Conservation (phyloP, 2,113 vertebrate genomes). For the Ictalurus furcatus region DNA sequence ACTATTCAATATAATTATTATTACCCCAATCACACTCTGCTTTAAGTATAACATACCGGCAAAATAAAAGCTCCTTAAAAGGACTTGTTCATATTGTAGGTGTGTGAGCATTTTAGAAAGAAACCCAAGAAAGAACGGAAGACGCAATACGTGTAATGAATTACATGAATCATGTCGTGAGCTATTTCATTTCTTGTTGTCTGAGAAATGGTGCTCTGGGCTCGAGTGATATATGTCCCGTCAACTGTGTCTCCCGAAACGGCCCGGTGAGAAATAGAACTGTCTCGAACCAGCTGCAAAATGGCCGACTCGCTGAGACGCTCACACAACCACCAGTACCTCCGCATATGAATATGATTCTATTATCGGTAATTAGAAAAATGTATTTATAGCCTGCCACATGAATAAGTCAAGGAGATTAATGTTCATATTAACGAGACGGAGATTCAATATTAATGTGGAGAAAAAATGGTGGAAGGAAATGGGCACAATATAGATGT, state of each 20-base stretch:
- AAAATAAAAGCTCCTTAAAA: not conserved
- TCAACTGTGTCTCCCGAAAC: slow-evolving; percentile 58
- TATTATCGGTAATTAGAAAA: slow-evolving; percentile 59
- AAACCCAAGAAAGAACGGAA: not conserved
- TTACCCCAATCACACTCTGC: not conserved
- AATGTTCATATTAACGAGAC: slow-evolving; percentile 35
- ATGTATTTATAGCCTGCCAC: slow-evolving; percentile 59
- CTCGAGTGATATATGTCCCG: slow-evolving; percentile 57
- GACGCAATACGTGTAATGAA: not conserved
- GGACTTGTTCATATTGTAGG: not conserved
- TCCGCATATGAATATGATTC: slow-evolving; percentile 54
- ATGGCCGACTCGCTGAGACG: slow-evolving; percentile 50
- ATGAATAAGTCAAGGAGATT: slow-evolving; percentile 44
- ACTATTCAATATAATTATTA: not conserved
- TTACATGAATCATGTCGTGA: slow-evolving; percentile 49
- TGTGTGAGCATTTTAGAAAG: not conserved
- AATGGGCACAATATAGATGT: not conserved
- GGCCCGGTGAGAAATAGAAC: slow-evolving; percentile 60
- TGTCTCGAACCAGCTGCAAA: slow-evolving; percentile 56
- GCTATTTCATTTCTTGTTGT: slow-evolving; percentile 61
- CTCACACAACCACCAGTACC: slow-evolving; percentile 34
- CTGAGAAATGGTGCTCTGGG: slow-evolving; percentile 62
- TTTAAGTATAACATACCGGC: not conserved
- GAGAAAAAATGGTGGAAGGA: not conserved
- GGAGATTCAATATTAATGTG: slow-evolving; percentile 37